Conservation (phyloP, 2,113 vertebrate species). For the Lipophrys pholis region DNA sequence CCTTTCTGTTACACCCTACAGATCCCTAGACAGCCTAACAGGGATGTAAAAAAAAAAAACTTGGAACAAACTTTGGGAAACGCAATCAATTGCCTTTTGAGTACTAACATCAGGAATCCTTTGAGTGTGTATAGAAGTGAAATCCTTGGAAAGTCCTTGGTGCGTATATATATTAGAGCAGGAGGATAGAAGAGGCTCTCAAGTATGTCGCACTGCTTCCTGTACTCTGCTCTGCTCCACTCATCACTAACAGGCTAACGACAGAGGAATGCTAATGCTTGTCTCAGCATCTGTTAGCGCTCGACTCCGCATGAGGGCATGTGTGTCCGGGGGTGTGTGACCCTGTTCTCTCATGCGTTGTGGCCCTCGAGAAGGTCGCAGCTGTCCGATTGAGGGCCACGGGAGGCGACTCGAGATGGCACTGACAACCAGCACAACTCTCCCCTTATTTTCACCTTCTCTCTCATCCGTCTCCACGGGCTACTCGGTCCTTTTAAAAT, state of each 20-base stretch:
- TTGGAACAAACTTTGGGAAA: background rate
- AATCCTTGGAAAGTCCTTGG: constrained; percentile 59
- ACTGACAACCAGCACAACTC: constrained; percentile 38
- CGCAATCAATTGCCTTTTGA: constrained; percentile 8
- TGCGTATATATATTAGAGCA: constrained; percentile 7
- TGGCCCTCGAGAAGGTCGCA: constrained; percentile 62
- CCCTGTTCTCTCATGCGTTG: constrained; percentile 19
- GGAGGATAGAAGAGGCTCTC: constrained; percentile 38
- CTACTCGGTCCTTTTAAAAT: constrained; percentile 7
- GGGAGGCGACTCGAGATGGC: constrained; percentile 67
- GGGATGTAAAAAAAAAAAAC: no score
- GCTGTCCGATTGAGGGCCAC: constrained; percentile 52
- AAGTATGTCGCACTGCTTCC: constrained; percentile 32
- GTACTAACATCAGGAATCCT: background rate
- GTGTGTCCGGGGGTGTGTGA: constrained; percentile 1
- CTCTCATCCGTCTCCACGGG: constrained; percentile 13
- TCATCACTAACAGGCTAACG: constrained; percentile 48
- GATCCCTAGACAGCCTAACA: no score
- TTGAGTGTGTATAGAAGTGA: constrained; percentile 8
- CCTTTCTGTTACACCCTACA: no score
- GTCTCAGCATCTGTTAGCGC: constrained; percentile 39
- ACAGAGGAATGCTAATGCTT: constrained; percentile 62
- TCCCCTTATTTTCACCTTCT: constrained; percentile 63
- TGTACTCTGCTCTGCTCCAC: constrained; percentile 31
- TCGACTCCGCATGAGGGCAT: constrained; percentile 5